phyloP scores from a whole-genome alignment of 2,113 vertebrate species.

The Lasiurus borealis region DNA sequence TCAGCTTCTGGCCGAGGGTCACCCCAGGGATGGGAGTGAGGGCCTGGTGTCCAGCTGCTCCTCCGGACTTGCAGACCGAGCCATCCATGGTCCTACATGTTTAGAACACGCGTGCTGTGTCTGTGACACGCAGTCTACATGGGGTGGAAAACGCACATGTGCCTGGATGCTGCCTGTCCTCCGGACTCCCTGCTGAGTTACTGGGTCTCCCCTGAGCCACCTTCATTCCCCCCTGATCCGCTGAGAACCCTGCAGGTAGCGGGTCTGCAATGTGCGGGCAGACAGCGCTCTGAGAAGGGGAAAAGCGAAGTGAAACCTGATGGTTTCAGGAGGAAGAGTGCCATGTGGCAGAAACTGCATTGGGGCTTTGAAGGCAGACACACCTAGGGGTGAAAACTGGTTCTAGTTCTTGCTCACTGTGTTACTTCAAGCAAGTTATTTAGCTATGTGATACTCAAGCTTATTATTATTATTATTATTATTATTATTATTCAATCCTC shows the following conservation, averaged over 20 bases:
- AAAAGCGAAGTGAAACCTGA: slow-evolving; percentile 38
- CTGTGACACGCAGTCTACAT: neutral
- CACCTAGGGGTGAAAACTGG: slow-evolving; percentile 9
- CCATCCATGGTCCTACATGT: neutral
- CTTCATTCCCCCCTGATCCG: neutral
- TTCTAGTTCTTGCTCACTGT: too few species aligned
- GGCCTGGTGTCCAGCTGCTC: neutral
- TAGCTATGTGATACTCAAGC: too few species aligned
- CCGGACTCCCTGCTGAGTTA: neutral
- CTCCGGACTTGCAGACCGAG: neutral
- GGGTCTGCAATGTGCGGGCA: slow-evolving; percentile 33
- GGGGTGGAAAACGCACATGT: neutral
- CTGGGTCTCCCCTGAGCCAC: neutral
- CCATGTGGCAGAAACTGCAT: slow-evolving; percentile 11
- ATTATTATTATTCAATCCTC: too few species aligned
- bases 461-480: too few species aligned
- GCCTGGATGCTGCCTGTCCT: neutral
- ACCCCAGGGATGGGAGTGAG: neutral
- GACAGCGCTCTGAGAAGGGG: neutral
- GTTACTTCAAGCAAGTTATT: too few species aligned
- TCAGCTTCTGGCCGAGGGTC: neutral
- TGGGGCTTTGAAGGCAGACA: neutral
- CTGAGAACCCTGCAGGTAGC: neutral
- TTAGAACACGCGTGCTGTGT: neutral
- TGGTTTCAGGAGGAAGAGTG: slow-evolving; percentile 36